Conservation (phyloP, 1,140 invertebrate genomes). For the Ericerus pela region DNA sequence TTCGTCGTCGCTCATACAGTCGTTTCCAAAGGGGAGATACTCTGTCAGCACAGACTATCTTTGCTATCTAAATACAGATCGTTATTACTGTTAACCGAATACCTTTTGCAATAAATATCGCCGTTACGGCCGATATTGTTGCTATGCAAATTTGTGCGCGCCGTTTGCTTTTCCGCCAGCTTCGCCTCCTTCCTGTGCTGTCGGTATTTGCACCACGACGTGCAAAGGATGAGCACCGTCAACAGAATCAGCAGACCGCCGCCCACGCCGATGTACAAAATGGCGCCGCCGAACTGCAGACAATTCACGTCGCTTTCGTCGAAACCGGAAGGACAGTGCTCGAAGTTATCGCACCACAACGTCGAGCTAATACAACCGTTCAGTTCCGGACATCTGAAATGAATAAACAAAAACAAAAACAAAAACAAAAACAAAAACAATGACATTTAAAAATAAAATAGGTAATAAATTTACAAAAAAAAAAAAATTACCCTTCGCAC, state of each 20-base stretch:
- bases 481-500: constrained; percentile 13
- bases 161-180: constrained; percentile 28
- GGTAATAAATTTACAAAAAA: neutral
- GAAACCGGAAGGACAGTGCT: constrained; percentile 55
- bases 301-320: constrained; percentile 57
- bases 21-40: constrained; percentile 44
- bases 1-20: constrained; percentile 32
- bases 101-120: constrained; percentile 31
- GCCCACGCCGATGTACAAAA: constrained; percentile 45
- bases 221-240: constrained; percentile 38
- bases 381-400: constrained; percentile 67
- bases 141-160: constrained; percentile 14
- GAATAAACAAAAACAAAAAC: constrained; percentile 9
- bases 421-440: neutral
- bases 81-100: constrained; percentile 23
- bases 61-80: constrained; percentile 47
- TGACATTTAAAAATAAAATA: neutral
- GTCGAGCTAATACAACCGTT: constrained; percentile 58
- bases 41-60: constrained; percentile 57
- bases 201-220: constrained; percentile 46
- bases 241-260: constrained; percentile 39
- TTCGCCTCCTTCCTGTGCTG: constrained; percentile 33
- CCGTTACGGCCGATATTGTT: constrained; percentile 29
- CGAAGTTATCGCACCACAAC: constrained; percentile 55
- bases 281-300: constrained; percentile 48